Conservation (phyloP, 2,113 vertebrate genomes). For the Phainopepla nitens region DNA sequence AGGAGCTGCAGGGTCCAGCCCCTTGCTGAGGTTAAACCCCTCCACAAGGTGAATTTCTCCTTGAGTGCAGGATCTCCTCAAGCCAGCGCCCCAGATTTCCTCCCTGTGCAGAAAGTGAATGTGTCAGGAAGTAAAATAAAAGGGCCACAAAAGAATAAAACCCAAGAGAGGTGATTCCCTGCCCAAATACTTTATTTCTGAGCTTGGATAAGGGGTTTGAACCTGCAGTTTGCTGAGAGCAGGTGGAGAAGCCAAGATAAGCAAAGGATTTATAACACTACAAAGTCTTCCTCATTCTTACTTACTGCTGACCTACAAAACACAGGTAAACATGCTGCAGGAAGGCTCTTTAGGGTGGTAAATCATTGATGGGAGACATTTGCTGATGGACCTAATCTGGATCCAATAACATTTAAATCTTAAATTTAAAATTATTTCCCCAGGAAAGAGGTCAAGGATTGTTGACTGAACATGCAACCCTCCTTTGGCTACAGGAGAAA, state of each 20-base stretch:
- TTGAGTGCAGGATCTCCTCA: not conserved
- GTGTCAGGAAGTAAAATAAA: not conserved
- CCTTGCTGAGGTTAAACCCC: not conserved
- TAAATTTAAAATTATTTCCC: not conserved
- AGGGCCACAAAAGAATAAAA: not conserved
- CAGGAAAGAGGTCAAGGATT: not conserved
- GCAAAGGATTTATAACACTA: constrained; percentile 30
- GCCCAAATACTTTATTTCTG: not conserved
- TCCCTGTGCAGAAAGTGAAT: not conserved
- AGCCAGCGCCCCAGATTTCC: not conserved
- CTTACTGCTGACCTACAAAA: constrained; percentile 5
- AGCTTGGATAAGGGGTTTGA: not conserved
- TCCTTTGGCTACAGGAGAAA: not conserved
- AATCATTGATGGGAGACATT: constrained; percentile 33
- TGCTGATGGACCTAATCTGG: not conserved
- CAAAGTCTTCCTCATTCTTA: constrained; percentile 22
- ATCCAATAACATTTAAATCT: not conserved
- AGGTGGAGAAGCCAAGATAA: not conserved
- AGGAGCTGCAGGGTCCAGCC: not conserved
- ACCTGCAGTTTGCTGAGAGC: not conserved
- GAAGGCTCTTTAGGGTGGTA: not conserved
- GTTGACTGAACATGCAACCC: not conserved
- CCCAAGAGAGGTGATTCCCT: not conserved
- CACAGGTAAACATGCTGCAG: not conserved
- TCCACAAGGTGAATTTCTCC: constrained; percentile 30